A percentile compares a stretch with the other conserved stretches of the same genome.
Evolutionary conservation across 1,140 invertebrate genomes (phyloP).

Genomic region (Capitella teleta): DNA sequence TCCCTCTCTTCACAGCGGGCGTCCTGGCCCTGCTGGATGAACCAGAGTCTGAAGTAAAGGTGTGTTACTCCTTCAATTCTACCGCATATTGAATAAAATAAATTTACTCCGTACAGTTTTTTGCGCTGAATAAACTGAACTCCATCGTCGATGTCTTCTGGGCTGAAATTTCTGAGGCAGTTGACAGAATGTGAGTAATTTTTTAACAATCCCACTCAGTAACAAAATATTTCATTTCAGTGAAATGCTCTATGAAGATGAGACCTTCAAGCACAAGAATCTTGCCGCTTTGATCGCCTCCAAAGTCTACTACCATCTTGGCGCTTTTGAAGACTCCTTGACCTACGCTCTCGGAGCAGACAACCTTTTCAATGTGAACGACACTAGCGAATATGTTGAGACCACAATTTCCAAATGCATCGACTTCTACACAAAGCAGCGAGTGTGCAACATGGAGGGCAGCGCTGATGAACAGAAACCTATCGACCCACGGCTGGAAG

Average conservation of each 20-base stretch:
- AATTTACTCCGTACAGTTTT: constrained; percentile 45
- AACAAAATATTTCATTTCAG: no score
- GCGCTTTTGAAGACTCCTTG: constrained; percentile 88
- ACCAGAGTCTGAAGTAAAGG: constrained; percentile 79
- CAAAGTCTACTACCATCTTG: constrained; percentile 96
- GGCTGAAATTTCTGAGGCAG: constrained; percentile 96
- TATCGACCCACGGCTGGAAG: constrained; percentile 79
- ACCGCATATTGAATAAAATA: constrained; percentile 1
- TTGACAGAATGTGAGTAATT: constrained; percentile 65
- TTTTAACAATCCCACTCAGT: constrained; percentile 2
- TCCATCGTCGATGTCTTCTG: constrained; percentile 94
- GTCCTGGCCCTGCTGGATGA: constrained; percentile 93
- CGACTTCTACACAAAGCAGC: constrained; percentile 82
- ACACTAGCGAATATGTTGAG: constrained; percentile 87
- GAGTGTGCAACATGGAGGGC: constrained; percentile 51
- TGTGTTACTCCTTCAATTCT: constrained; percentile 25
- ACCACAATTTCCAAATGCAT: constrained; percentile 85
- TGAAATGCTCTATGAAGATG: constrained; percentile 90
- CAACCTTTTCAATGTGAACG: constrained; percentile 85
- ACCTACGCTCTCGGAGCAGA: constrained; percentile 88
- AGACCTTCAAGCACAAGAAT: constrained; percentile 70
- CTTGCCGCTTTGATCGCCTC: constrained; percentile 92
- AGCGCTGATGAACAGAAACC: constrained; percentile 50
- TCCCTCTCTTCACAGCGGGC: constrained; percentile 53
- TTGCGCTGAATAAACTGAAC: constrained; percentile 80